These are phyloP conservation scores for Urocolius indicus DNA, from an alignment of 2,113 vertebrate genomes.

Conservation along the genomic window DNA sequence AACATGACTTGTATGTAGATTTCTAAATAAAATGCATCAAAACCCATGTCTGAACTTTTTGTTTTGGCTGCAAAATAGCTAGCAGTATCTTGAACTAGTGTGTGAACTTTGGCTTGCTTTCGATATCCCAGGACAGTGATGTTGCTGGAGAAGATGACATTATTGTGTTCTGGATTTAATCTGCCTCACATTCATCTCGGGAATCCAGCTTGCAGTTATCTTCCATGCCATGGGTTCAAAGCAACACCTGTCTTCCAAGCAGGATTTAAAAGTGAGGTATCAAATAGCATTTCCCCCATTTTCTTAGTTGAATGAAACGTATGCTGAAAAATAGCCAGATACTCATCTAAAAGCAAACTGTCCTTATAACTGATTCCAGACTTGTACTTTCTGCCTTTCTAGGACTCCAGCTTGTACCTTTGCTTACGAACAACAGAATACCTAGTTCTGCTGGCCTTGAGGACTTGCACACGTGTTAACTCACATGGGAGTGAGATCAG, in stretches of 20 bases:
- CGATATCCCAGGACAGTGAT: neutral
- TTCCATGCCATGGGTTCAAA: conserved; percentile 45
- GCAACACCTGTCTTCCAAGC: conserved; percentile 56
- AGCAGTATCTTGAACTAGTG: neutral
- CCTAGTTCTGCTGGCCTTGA: neutral
- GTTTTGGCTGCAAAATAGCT: conserved; percentile 38
- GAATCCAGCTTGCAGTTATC: conserved; percentile 46
- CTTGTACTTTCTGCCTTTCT: neutral
- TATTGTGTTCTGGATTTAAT: conserved; percentile 57
- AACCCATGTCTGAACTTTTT: neutral
- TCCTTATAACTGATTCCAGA: conserved; percentile 54
- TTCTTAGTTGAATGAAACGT: conserved; percentile 20
- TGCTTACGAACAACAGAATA: neutral
- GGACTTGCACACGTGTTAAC: neutral
- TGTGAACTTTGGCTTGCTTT: conserved; percentile 66
- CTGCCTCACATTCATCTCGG: conserved; percentile 33
- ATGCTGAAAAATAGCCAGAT: conserved; percentile 30
- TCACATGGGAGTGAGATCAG: neutral
- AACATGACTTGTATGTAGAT: neutral
- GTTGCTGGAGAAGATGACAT: conserved; percentile 41
- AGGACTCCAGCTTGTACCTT: neutral
- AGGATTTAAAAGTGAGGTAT: conserved; percentile 49
- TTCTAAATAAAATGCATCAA: neutral
- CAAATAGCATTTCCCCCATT: conserved; percentile 27
- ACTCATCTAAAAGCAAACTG: neutral